phyloP scores from a whole-genome alignment of 2,888 invertebrate species.

The Therioaphis trifolii region DNA sequence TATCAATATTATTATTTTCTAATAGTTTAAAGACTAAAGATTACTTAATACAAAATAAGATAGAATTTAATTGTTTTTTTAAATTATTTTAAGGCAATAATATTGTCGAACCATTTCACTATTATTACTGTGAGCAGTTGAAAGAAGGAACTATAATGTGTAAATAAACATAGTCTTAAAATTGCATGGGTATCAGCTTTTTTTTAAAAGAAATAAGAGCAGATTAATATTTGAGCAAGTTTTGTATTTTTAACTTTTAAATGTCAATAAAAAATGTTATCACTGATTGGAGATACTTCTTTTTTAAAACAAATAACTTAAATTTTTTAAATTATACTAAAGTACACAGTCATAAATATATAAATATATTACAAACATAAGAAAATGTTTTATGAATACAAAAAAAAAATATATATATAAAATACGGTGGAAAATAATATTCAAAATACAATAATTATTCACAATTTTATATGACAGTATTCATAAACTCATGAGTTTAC shows the following conservation, averaged over 20 bases:
- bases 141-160: no score
- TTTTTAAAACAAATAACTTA: neutral
- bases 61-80: no score
- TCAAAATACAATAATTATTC: slow-evolving; percentile 41
- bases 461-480: slow-evolving; percentile 31
- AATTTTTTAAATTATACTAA: neutral
- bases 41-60: no score
- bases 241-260: neutral
- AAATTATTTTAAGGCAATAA: no score
- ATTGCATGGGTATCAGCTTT: no score
- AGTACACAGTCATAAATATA: neutral
- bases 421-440: slow-evolving; percentile 36
- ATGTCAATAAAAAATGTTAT: neutral
- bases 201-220: neutral
- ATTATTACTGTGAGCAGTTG: no score
- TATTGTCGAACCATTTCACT: no score
- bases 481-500: neutral
- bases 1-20: no score
- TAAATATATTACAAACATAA: slow-evolving; percentile 2
- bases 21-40: no score
- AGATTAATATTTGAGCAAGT: neutral
- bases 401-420: slow-evolving; percentile 3
- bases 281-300: neutral
- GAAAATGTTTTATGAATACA: slow-evolving; percentile 29
- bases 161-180: neutral